phyloP scores from a whole-genome alignment of 2,888 invertebrate genomes.

The Oscheius sp. region DNA sequence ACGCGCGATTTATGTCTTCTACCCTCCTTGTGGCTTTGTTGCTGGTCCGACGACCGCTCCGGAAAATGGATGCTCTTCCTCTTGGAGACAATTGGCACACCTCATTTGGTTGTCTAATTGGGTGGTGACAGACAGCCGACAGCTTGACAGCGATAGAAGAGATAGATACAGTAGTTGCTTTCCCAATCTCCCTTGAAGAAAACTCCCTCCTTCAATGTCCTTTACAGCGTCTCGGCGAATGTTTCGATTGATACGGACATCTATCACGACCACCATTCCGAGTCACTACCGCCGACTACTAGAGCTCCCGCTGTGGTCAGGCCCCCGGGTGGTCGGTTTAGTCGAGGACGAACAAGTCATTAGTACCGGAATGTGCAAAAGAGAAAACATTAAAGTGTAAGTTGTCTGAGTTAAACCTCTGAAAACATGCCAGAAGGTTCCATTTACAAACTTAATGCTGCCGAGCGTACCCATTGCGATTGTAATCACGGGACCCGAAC shows the following conservation, averaged over 20 bases:
- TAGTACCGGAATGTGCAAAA: neutral
- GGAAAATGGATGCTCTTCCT: slow-evolving; percentile 17
- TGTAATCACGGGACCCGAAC: slow-evolving; percentile 11
- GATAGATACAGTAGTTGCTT: slow-evolving; percentile 2
- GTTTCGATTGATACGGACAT: slow-evolving; percentile 35
- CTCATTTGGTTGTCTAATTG: slow-evolving; percentile 35
- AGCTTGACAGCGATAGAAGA: neutral
- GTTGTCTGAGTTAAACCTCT: neutral
- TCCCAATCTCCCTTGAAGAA: neutral
- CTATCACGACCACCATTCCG: slow-evolving; percentile 33
- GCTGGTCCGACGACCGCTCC: slow-evolving; percentile 5
- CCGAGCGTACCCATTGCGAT: neutral
- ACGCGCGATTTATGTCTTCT: slow-evolving; percentile 24
- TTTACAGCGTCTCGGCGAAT: slow-evolving; percentile 19
- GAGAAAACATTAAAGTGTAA: too few species aligned
- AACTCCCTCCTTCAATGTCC: slow-evolving; percentile 9
- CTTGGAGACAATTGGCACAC: slow-evolving; percentile 22
- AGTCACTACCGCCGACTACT: neutral
- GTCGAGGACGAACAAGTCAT: neutral
- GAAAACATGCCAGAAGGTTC: neutral
- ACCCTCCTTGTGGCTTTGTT: slow-evolving; percentile 27
- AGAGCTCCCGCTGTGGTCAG: slow-evolving; percentile 19
- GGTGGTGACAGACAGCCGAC: neutral
- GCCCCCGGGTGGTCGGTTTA: slow-evolving; percentile 22
- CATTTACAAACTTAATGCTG: neutral